A percentile compares a stretch with the other conserved stretches of the same genome.
phyloP scores from a whole-genome alignment of 2,797 vertebrate species.

The Labeo calbasu region DNA sequence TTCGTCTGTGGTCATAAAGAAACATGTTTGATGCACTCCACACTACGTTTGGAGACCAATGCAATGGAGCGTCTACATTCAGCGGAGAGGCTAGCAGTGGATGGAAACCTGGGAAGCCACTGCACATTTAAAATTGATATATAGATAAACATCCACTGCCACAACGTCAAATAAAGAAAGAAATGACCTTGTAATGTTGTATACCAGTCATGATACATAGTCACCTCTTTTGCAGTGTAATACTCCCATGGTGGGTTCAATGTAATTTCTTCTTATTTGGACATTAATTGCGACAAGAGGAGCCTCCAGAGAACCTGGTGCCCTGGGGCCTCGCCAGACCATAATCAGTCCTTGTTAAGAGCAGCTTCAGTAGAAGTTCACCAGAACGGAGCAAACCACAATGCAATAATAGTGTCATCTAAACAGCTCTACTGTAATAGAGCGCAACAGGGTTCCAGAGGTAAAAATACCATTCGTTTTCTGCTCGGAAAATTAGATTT shows the following conservation, averaged over 20 bases:
- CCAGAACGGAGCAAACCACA: not conserved
- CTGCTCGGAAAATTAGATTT: not conserved
- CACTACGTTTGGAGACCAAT: not conserved
- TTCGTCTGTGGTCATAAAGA: constrained; percentile 23
- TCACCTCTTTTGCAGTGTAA: not conserved
- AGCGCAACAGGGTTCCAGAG: not conserved
- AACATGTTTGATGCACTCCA: constrained; percentile 17
- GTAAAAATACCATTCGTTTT: not conserved
- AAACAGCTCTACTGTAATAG: not conserved
- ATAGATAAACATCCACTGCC: not conserved
- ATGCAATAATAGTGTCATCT: not conserved
- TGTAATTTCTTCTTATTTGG: constrained; percentile 18
- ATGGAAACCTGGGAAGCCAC: not conserved
- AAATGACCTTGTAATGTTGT: not conserved
- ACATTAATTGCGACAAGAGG: constrained; percentile 16
- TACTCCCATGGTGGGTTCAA: not conserved
- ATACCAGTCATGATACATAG: not conserved
- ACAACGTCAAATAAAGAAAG: not conserved
- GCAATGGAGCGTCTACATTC: not conserved
- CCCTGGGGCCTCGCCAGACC: not conserved
- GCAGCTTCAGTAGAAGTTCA: constrained; percentile 3
- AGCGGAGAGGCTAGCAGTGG: not conserved
- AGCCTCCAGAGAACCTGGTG: constrained; percentile 4
- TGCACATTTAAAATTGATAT: not conserved
- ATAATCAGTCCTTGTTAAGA: constrained; percentile 12